Evolutionary conservation across 1,140 invertebrate species (phyloP), one percentile per base, ranked within the genome.

Genomic region (Cepaea nemoralis): DNA sequence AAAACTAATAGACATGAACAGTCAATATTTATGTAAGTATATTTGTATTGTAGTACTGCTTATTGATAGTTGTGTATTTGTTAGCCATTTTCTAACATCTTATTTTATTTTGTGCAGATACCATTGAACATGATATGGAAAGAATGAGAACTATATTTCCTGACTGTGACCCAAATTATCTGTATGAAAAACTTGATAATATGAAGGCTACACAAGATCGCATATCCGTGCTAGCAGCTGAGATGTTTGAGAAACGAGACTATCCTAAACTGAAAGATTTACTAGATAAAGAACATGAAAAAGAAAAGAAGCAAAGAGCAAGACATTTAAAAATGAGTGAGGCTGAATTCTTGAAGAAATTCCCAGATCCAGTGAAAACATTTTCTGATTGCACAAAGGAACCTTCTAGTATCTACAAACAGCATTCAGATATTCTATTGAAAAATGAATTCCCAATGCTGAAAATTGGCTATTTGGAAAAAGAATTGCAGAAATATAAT

Each of bases 231-330:
- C 73, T 90, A 39, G 89, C 88, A n/a, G 80, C 85, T n/a, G 67
- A 86, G 37, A 83, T 90, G 82, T 87, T 91, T 84, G 92, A 94
- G 83, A 86, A 87, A 3, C 90, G 87, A 48, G 86, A 91, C 80
- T 94, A 94, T 89, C 93, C 93, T 10, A 94, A 93, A 24, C 88
- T 92, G 78, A 90, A 93, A 69, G 92, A 94, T 19, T 71, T 85
- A 48, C 40, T 85, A 50, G 86, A 89, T 83, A 82, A 88, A 82
- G 76, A 88, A 82, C 82, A 85, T 48, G 87, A 87, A 83, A 73
- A 85, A 48, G 80, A 86, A 76, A 50, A 81, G 48, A 84, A 88
- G 69, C 75, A 85, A 78, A 84, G 85, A 77, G 59, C 87, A 59
- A 77, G 77, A 40, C 85, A 83, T 70, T 80, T 87, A 70, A 78